Conservation (phyloP, 2,113 vertebrate genomes). For the Campylomormyrus tamandua region DNA sequence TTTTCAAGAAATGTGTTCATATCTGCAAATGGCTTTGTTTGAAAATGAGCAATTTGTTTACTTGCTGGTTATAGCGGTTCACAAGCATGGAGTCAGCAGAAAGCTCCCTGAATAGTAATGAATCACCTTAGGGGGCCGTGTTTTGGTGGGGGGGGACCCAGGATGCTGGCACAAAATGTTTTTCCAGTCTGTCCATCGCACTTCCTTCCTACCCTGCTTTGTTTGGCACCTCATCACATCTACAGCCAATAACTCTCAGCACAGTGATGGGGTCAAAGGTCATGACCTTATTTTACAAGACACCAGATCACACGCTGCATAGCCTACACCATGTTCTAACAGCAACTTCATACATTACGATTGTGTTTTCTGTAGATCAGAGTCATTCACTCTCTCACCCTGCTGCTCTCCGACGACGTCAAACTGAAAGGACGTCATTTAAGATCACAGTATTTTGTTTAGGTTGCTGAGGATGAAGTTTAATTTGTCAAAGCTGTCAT, state of each 20-base stretch:
- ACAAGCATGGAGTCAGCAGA: not conserved
- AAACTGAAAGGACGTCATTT: not conserved
- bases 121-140: not conserved
- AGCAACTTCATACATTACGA: not conserved
- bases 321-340: not conserved
- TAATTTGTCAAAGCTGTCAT: not conserved
- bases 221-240: not conserved
- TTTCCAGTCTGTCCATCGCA: not conserved
- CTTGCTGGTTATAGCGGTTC: not conserved
- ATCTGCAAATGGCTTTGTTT: not conserved
- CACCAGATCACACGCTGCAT: not conserved
- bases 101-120: slow-evolving; percentile 7
- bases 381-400: not conserved
- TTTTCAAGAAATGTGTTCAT: not conserved
- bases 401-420: not conserved
- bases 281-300: not conserved
- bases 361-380: not conserved
- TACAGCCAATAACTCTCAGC: not conserved
- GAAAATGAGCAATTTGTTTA: not conserved
- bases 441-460: not conserved
- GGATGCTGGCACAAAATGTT: not conserved
- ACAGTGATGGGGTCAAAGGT: not conserved
- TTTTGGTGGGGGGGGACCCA: not conserved
- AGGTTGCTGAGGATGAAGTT: not conserved
- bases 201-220: not conserved